Percentiles rank a stretch among this genome's conserved stretches.
These are phyloP conservation scores for Anomalospiza imberbis DNA, from an alignment of 2,797 vertebrate genomes.

Conservation along the genomic window DNA sequence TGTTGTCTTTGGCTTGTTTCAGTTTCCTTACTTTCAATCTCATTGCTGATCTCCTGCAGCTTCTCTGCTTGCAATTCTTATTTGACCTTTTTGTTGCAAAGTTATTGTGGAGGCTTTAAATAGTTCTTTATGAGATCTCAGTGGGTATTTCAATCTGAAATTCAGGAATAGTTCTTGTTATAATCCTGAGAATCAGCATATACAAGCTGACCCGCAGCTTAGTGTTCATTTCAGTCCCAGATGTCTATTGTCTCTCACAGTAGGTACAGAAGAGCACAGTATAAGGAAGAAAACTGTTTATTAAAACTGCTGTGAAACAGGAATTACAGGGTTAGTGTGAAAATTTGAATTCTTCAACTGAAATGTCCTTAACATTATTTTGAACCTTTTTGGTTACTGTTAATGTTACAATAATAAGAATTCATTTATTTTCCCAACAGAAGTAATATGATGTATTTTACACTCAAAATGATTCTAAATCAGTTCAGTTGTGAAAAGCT, in stretches of 20 bases:
- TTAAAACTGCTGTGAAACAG: conserved; percentile 64
- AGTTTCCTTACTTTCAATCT: conserved; percentile 41
- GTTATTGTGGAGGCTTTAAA: conserved; percentile 59
- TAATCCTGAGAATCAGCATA: conserved; percentile 66
- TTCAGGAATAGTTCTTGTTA: conserved; percentile 54
- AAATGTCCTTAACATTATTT: conserved; percentile 26
- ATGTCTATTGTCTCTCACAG: conserved; percentile 66
- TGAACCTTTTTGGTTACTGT: background rate
- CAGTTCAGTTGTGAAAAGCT: background rate
- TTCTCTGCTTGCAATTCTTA: conserved; percentile 62
- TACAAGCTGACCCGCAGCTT: conserved; percentile 53
- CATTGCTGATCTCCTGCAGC: conserved; percentile 40
- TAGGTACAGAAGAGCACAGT: conserved; percentile 39
- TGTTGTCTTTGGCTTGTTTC: conserved; percentile 42
- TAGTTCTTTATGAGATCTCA: conserved; percentile 66
- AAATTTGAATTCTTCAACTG: conserved; percentile 47
- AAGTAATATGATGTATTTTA: background rate
- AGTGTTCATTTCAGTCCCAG: conserved; percentile 50
- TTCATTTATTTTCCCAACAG: background rate
- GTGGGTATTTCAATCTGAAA: conserved; percentile 57
- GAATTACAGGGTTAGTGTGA: conserved; percentile 30
- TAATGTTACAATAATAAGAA: background rate
- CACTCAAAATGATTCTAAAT: background rate
- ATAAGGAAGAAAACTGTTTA: conserved; percentile 59
- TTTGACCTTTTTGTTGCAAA: conserved; percentile 61